These are phyloP conservation scores for Ciconia nigra DNA, from an alignment of 2,797 vertebrate species.

Conservation along the genomic window DNA sequence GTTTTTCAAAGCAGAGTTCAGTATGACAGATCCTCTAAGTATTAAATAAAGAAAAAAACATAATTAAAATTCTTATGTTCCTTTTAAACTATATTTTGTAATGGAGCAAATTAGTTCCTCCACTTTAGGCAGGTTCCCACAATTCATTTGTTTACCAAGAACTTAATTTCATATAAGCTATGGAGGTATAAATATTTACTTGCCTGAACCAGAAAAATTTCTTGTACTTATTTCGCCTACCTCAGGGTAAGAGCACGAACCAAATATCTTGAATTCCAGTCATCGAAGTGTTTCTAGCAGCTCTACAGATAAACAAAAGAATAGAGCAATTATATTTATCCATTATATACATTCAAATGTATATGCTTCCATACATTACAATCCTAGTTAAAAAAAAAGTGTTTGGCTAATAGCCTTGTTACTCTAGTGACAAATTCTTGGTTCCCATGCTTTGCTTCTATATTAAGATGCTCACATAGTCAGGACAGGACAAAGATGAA, in stretches of 20 bases:
- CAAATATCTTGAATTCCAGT: neutral
- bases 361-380: neutral
- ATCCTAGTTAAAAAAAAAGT: neutral
- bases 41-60: slow-evolving; percentile 23
- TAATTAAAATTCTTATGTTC: neutral
- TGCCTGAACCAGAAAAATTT: neutral
- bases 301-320: neutral
- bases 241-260: neutral
- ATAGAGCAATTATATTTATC: neutral
- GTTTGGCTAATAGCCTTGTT: neutral
- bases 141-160: neutral
- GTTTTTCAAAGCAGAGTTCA: neutral
- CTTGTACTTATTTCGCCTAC: neutral
- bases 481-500: neutral
- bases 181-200: neutral
- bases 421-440: neutral
- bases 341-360: neutral
- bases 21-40: slow-evolving; percentile 5
- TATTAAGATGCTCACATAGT: neutral
- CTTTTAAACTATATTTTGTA: neutral
- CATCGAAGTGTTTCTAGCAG: neutral
- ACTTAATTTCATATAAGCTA: neutral
- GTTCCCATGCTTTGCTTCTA: neutral
- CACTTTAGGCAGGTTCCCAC: neutral
- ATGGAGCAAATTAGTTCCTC: neutral